These are phyloP conservation scores for Myiothlypis chrysogaster DNA, from an alignment of 2,797 vertebrate species.

Conservation along the genomic window DNA sequence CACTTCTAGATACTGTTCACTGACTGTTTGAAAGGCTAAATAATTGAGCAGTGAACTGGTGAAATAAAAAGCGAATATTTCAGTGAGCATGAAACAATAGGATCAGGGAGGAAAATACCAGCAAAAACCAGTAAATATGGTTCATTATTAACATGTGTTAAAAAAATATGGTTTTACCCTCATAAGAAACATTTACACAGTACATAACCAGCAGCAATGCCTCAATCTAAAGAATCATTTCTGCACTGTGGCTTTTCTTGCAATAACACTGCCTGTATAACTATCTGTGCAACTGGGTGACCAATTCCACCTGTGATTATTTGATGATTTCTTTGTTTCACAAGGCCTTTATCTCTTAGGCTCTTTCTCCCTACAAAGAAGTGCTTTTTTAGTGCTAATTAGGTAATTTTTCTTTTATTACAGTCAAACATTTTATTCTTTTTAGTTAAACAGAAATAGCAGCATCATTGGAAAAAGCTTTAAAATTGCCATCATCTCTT, in stretches of 20 bases:
- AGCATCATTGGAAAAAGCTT: not conserved
- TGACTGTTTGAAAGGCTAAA: not conserved
- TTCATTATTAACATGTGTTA: not conserved
- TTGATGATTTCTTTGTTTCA: not conserved
- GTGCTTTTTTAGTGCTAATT: not conserved
- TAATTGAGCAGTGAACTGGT: not conserved
- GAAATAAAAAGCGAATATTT: not conserved
- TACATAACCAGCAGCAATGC: not conserved
- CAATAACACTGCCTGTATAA: not conserved
- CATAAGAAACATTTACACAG: not conserved
- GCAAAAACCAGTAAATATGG: not conserved
- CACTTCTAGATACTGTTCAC: not conserved
- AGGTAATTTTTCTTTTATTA: not conserved
- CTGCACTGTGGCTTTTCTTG: not conserved
- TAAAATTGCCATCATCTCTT: not conserved
- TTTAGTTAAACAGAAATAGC: not conserved
- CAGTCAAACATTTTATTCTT: not conserved
- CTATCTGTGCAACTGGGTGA: not conserved
- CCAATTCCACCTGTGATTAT: not conserved
- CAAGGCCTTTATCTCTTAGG: not conserved
- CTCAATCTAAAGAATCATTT: not conserved
- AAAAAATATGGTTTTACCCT: not conserved
- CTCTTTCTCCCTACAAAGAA: not conserved
- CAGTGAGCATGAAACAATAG: not conserved
- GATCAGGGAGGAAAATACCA: not conserved